phyloP scores from a whole-genome alignment of 2,888 invertebrate genomes.

The Heliothis peltigera region DNA sequence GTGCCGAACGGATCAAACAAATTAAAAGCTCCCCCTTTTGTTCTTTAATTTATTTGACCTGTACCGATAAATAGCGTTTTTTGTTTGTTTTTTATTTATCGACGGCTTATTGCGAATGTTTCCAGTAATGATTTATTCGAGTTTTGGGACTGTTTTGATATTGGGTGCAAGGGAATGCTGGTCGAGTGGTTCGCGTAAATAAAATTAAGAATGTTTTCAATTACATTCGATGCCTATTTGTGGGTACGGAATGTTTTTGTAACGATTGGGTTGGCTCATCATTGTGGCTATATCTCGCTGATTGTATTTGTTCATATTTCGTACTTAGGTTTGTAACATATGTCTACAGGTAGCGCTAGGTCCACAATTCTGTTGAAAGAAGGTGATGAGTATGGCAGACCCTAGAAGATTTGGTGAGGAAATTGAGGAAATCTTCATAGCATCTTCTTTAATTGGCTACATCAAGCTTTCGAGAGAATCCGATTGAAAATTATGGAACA shows the following conservation, averaged over 20 bases:
- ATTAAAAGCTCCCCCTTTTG: slow-evolving; percentile 70
- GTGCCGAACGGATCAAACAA: slow-evolving; percentile 71
- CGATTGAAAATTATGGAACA: too few species aligned
- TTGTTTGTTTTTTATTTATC: slow-evolving; percentile 71
- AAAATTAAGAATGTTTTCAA: slow-evolving; percentile 24
- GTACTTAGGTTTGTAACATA: too few species aligned
- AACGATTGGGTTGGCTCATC: neutral
- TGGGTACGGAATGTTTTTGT: neutral
- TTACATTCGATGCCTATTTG: slow-evolving; percentile 12
- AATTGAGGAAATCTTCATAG: too few species aligned
- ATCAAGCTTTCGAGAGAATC: too few species aligned
- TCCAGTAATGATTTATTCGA: slow-evolving; percentile 63
- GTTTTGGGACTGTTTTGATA: slow-evolving; percentile 44
- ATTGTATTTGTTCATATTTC: too few species aligned
- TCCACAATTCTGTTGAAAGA: too few species aligned
- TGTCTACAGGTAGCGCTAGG: too few species aligned
- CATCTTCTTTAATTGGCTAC: too few species aligned
- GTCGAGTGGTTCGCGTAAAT: slow-evolving; percentile 1
- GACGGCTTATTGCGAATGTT: slow-evolving; percentile 69
- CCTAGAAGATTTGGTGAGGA: too few species aligned
- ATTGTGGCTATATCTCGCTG: too few species aligned
- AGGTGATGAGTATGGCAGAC: too few species aligned
- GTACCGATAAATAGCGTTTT: slow-evolving; percentile 67
- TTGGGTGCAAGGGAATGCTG: slow-evolving; percentile 45
- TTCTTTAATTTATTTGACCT: slow-evolving; percentile 73